Base-by-base conservation (phyloP, 2,113 vertebrate species). In the Tauraco erythrolophus region DNA sequence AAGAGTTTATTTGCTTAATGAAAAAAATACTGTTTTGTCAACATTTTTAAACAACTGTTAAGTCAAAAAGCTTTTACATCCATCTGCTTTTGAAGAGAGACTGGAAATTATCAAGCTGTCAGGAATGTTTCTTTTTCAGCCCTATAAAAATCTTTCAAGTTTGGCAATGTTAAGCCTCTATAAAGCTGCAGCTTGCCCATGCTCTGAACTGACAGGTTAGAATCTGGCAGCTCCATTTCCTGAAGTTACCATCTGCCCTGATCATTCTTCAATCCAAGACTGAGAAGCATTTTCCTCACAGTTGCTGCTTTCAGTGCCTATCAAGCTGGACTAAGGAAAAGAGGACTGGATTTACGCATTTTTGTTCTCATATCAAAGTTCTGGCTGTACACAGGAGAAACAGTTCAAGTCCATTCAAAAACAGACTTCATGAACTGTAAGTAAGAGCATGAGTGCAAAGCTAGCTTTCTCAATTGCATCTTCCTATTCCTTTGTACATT, bases 41-140 rank as follows among this genome's bases (percentile, higher is more conserved):
- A 97, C 84, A 95, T 88, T 96, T 89, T 92, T 35, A 86, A 96
- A 94, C 79, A 95, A 93, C 71, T 95, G 95, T 85, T 95, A 95
- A 80, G 62, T 62, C 70, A 85, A 80, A 95, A 96, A 90, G 62
- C 92, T 96, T 91, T 92, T 82, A 57, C 58, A 94, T 56, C 90
- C 90, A 96, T 94, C 95, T 96, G 96, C 75, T 94, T 93, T 93
- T 95, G 75, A 80, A 66, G 50, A 80, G 58, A 93, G 62, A 89
- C 66, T 94, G 70, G 89, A 95, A 97, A 80, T 94, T 90, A 83
- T 88, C 93, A 92, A 94, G 76, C 70, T 96, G 95, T 96, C 88
- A 94, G 54, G 41, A 89, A 83, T 80, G 75, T 74, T 95, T 89
- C 80, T 89, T 96, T 88, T 95, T 92, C 89, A 95, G 75, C 25